A percentile compares a stretch with the other conserved stretches of the same genome.
Evolutionary conservation across 2,113 vertebrate species (phyloP).

Genomic region (Agapornis roseicollis): DNA sequence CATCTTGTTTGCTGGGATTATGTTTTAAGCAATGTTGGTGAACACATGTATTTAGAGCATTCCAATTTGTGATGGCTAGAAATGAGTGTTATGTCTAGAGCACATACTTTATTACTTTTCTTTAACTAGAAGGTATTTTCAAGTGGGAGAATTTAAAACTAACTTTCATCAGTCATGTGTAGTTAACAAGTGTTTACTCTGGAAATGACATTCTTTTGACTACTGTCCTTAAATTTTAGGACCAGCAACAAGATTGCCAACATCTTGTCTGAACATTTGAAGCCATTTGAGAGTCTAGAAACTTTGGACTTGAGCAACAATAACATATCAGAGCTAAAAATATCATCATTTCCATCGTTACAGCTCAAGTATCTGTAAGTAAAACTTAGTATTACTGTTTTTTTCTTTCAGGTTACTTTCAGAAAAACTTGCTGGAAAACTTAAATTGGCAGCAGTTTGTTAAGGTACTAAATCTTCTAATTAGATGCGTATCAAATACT

Average conservation of each 20-base stretch:
- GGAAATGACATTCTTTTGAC: background rate
- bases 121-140: background rate
- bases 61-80: background rate
- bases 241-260: constrained; percentile 87
- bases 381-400: background rate
- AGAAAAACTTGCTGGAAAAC: background rate
- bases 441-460: background rate
- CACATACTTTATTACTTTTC: background rate
- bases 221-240: constrained; percentile 77
- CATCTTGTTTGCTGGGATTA: background rate
- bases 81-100: background rate
- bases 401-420: background rate
- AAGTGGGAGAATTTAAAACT: background rate
- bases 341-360: constrained; percentile 82
- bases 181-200: background rate
- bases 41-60: background rate
- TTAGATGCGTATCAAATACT: background rate
- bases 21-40: background rate
- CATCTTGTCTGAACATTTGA: constrained; percentile 80
- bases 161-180: background rate
- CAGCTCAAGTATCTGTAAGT: constrained; percentile 91
- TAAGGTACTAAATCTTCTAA: background rate
- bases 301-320: constrained; percentile 94
- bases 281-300: constrained; percentile 82
- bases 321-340: constrained; percentile 84